Evolutionary conservation across 2,113 vertebrate genomes (phyloP), one percentile per base, ranked within the genome.

Genomic region (Empidonax alnorum): DNA sequence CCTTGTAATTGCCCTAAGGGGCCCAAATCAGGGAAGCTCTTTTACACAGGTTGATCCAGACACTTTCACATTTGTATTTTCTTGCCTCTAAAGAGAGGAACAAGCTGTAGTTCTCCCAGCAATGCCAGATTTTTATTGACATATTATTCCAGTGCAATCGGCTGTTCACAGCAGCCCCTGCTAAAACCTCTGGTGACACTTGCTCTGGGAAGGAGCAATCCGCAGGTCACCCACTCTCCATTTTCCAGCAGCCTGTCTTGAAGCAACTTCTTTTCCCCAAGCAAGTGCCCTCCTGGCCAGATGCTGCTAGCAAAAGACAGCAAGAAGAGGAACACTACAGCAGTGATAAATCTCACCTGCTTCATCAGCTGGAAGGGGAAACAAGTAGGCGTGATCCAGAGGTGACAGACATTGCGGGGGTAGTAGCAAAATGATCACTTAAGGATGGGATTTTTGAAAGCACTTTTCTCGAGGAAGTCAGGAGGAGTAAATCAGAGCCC

Each of bases 381-480:
- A 62, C 35, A n/a, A 49, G 71, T 81, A 75, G 81, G 81, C 31
- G 35, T 84, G 77, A 91, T 80, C 79, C 75, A 80, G 92, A 3
- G n/a, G 90, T 87, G 95, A 93, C 65, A 91, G 91, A 82, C 73
- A 0, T 24, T 67, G 69, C 4, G 37, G 69, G 83, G 84, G 93
- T 61, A 49, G 88, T 23, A 90, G 65, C 65, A 84, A 78, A 66
- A 75, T 27, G 47, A 78, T 71, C 53, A 88, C 10, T 87, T 94
- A 78, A 83, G 69, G 66, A 65, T 77, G 55, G 47, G 92, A 84
- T 79, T 93, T 94, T 82, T 84, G 62, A 97, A 96, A 95, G 95
- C 95, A 94, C 73, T 93, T 97, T 95, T 91, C 59, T 76, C 12
- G 15, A 89, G 95, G 88, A 94, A 87, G 83, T 81, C 87, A 77